Conservation (phyloP, 1,140 invertebrate genomes). For the Philotrypesis tridentata region DNA sequence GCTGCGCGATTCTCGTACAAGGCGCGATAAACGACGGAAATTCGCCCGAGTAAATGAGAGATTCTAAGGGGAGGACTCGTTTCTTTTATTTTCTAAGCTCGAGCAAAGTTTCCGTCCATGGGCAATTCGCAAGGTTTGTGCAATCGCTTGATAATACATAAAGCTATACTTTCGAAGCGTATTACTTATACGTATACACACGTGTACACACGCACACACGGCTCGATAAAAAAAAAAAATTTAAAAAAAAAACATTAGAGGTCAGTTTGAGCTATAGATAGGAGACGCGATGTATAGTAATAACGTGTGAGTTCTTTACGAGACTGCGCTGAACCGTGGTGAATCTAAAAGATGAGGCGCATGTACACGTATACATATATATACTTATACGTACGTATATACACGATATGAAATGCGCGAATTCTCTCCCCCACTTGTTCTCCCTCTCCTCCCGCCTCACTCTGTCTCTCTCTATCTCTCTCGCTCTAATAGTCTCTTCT, state of each 20-base stretch:
- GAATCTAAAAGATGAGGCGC: constrained; percentile 27
- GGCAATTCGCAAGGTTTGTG: constrained; percentile 51
- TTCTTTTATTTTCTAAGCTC: neutral
- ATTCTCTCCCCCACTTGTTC: constrained; percentile 13
- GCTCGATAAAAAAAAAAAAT: neutral
- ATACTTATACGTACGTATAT: constrained; percentile 6
- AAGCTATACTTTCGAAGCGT: too few relatives aligned
- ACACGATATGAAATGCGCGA: neutral
- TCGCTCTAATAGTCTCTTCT: too few relatives aligned
- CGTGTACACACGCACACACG: neutral
- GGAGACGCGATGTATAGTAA: neutral
- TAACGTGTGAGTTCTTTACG: neutral
- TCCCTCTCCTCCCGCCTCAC: constrained; percentile 2
- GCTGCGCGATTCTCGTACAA: neutral
- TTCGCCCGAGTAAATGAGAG: neutral
- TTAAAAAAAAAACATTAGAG: neutral
- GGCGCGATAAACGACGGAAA: neutral
- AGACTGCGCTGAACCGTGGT: neutral
- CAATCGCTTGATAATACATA: constrained; percentile 2
- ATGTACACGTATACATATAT: constrained; percentile 24
- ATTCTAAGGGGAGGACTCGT: neutral
- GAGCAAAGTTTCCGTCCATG: constrained; percentile 26
- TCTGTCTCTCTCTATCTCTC: neutral
- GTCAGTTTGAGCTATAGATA: neutral
- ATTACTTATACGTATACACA: neutral